Base-by-base conservation (phyloP, 2,888 invertebrate genomes). In the Lochmaea capreae region DNA sequence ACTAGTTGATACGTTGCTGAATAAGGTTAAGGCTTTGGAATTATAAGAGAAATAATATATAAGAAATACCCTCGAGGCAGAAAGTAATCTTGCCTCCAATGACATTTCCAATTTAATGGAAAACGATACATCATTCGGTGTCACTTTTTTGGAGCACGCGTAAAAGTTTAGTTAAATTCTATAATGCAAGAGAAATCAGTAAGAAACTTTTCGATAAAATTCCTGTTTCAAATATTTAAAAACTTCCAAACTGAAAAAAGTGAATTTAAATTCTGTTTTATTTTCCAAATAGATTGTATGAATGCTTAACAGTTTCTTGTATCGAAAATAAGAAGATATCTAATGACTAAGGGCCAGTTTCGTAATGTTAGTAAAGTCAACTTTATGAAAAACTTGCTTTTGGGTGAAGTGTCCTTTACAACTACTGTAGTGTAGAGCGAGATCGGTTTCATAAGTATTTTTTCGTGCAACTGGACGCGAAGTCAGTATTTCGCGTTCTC, bases 71-170 rank as follows among this genome's bases (percentile, higher is more conserved):
- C 74, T 66, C 39, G 76, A 72, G 77, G 76, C 74, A 73, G 74
- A 75, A 75, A 72, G 74, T 78, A 80, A 79, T 79, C 77, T 79
- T 75, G 77, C 75, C 74, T 74, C 71, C 77, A 76, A 65, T 78
- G 79, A 80, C 78, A 78, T 76, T 78, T 80, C 78, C 80, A 80
- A 79, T 81, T 79, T 79, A 79, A 78, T 74, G 76, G 73, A 76
- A 77, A 74, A 61, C 79, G 77, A 81, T 81, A 77, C 75, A 79
- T 81, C 80, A 81, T 76, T 70, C 78, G 43, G 58, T 75, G 78
- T 72, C 78, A 73, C 69, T 69, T 73, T 65, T 67, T 69, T 52
- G 59, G 63, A 67, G 46, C 26, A 43, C 65, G 62, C 67, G 71
- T 58, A 65, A 54, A 65, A 65, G 52, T 68, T 68, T 67, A 68